Evolutionary conservation across 2,888 invertebrate genomes (phyloP), one percentile per base, ranked within the genome.

Genomic region (Phaonia tiefii): DNA sequence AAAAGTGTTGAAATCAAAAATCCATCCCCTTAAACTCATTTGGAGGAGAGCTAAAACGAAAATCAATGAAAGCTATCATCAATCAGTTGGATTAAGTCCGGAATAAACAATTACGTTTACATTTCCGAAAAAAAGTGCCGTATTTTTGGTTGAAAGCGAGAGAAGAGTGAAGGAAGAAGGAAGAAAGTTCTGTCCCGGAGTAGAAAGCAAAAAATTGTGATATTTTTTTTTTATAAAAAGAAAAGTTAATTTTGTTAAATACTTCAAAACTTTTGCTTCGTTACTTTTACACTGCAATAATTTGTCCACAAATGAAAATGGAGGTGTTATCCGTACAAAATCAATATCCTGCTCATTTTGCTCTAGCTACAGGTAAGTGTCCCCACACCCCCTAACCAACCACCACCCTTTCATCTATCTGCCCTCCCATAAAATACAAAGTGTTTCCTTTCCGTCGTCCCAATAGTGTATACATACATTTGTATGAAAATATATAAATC

Each of bases 321-420:
- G 95, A 95, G 93, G 94, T 95, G 91, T 93, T 95, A 91, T 94
- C 95, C 91, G 94, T 95, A 91, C 93, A 94, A 91, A 95, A 93
- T 92, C 93, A 93, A 92, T 93, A 94, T 91, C 93, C 93, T 91
- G 94, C 95, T 90, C 94, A 94, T 92, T 95, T 95, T 92, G 94
- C 81, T 81, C 78, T 81, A 81, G 72, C 78, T 81, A 81, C 81
- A 81, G 81, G 81, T 81, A 81, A 79, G 71, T 79, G 60, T 70
- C 13, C 54, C 7, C n/a, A 20, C 10, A 22, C 54, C 3, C n/a
- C n/a, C n/a, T n/a, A n/a, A 10, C 20, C 54, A 8, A 54, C 25
- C 13, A 22, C 25, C 8, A 25, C 20, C 20, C 20, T 31, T 31
- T 22, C 8, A 54, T 25, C 11, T 20, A 17, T 4, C 54, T 11